Evolutionary conservation across 2,797 vertebrate genomes (phyloP).

Genomic region (Hemitrygon akajei): DNA sequence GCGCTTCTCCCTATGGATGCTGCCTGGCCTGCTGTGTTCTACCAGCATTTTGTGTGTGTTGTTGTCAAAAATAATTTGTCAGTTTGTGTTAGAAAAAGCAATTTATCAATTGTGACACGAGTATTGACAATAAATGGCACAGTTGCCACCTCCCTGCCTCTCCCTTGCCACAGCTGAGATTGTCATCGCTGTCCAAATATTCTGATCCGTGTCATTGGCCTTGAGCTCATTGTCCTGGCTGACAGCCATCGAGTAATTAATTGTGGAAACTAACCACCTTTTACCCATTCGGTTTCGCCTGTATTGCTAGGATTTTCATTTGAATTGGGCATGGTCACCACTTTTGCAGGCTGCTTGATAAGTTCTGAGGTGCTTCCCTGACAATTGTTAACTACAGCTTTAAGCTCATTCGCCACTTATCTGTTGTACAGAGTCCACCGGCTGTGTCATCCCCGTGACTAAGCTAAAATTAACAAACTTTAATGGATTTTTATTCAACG

Average conservation of each 20-base stretch:
- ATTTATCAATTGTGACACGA: neutral
- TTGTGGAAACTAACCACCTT: neutral
- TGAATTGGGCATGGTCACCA: neutral
- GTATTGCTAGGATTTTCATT: neutral
- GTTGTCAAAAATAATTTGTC: neutral
- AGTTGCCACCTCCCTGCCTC: neutral
- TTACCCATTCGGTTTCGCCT: neutral
- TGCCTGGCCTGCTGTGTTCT: too few relatives aligned
- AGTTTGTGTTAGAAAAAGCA: too few relatives aligned
- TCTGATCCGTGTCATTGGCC: neutral
- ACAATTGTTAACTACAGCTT: neutral
- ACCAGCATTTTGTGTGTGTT: too few relatives aligned
- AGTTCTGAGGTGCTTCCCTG: neutral
- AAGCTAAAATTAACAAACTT: too few relatives aligned
- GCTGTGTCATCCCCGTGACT: neutral
- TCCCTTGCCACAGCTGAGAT: neutral
- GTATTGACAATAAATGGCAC: neutral
- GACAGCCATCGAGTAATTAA: neutral
- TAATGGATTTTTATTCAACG: too few relatives aligned
- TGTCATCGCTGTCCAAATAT: neutral
- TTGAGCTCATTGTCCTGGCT: neutral
- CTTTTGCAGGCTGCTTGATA: neutral
- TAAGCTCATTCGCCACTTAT: neutral
- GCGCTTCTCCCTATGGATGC: too few relatives aligned
- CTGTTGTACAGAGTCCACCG: neutral